Evolutionary conservation across 2,888 invertebrate species (phyloP).

Genomic region (Pharmacophagus antenor): DNA sequence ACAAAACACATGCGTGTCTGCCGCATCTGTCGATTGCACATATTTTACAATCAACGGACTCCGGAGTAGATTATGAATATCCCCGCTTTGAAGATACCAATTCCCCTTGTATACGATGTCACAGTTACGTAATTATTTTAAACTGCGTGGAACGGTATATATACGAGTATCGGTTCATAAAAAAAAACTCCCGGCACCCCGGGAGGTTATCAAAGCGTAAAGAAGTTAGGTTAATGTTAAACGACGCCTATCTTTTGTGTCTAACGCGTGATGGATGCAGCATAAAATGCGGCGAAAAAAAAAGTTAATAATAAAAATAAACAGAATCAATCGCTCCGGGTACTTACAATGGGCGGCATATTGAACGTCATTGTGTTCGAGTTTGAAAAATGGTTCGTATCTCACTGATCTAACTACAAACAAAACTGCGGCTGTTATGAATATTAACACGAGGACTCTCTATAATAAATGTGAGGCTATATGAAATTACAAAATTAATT

Average conservation of each 20-base stretch:
- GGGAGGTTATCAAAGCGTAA: slow-evolving; percentile 75
- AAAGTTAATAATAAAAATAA: slow-evolving; percentile 55
- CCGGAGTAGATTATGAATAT: slow-evolving; percentile 50
- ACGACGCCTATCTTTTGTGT: slow-evolving; percentile 78
- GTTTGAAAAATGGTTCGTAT: slow-evolving; percentile 62
- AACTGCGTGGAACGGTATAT: slow-evolving; percentile 41
- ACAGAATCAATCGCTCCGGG: slow-evolving; percentile 56
- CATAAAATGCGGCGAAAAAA: slow-evolving; percentile 60
- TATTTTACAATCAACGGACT: slow-evolving; percentile 39
- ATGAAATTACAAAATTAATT: background rate
- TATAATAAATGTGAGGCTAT: slow-evolving; percentile 26
- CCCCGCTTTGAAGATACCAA: slow-evolving; percentile 47
- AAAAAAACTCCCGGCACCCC: slow-evolving; percentile 52
- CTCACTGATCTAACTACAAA: slow-evolving; percentile 49
- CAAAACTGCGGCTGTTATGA: slow-evolving; percentile 64
- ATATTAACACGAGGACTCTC: slow-evolving; percentile 48
- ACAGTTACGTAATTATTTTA: slow-evolving; percentile 55
- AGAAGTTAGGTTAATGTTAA: slow-evolving; percentile 80
- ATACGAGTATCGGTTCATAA: slow-evolving; percentile 40
- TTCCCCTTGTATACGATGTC: slow-evolving; percentile 50
- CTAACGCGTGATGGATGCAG: slow-evolving; percentile 72
- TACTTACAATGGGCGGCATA: slow-evolving; percentile 53
- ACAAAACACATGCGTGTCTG: slow-evolving; percentile 74
- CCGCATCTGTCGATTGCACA: slow-evolving; percentile 65
- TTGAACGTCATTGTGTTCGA: slow-evolving; percentile 55